Base-by-base conservation (phyloP, 2,888 invertebrate species). In the Cheilosia urbana region DNA sequence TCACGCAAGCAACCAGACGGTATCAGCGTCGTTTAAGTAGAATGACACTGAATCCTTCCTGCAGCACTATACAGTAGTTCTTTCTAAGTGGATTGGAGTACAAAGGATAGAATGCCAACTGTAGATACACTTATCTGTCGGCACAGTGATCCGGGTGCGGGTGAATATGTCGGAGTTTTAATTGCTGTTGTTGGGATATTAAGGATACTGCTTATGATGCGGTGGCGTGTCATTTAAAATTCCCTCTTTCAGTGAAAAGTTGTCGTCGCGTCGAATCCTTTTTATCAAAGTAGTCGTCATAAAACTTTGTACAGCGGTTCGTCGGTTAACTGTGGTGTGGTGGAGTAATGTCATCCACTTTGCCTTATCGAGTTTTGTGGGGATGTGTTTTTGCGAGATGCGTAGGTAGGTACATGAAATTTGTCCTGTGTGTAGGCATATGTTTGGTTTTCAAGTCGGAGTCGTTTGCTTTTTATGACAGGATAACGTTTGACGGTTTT, bases 211-310 rank as follows among this genome's bases (percentile, higher is more conserved):
- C 17, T 34, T 57, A 34, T 57, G 55, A 57, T 7, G 17, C 7
- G 13, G 6, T 15, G n/a, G 34, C 9, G 30, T 34, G 27, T 30
- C 30, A 57, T 30, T 30, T 34, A 15, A 30, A 57, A 34, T 45
- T 45, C 45, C 45, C 17, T 45, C 17, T 45, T 17, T 45, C n/a
- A 7, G 45, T 6, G 17, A n/a, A 45, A 45, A 17, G 42, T 45
- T n/a, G 17, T 45, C 45, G 7, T 11, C 21, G 40, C 15, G 37
- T 37, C 53, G 51, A 66, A 24, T 66, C 51, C 37, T 66, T 51
- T 66, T 51, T 66, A 45, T 19, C 21, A 57, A 45, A 57, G 27
- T 55, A 57, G 27, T 55, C 27, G 55, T 42, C 68, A 30, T 68
- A 69, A 69, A 69, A 66, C 34, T 30, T 55, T 62, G 62, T 7